Base-by-base conservation (phyloP, 2,888 invertebrate species). In the Zygothrica quintamaculata region DNA sequence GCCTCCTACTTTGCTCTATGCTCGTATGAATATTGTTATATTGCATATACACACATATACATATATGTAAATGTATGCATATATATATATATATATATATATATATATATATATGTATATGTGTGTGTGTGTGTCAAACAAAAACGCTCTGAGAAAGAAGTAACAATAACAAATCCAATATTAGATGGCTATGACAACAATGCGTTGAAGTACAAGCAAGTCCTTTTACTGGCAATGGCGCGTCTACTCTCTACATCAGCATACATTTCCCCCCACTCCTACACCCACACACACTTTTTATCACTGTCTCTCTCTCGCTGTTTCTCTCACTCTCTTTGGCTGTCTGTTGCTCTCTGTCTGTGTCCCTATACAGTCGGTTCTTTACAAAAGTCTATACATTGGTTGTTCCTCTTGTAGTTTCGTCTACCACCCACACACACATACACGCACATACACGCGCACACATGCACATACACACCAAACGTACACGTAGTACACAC, bases 141-240 rank as follows among this genome's bases (percentile, higher is more conserved):
- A 60, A 43, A 67, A 37, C 56, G 42, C 53, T 16, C 11, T 36
- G 39, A 46, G 53, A 46, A 71, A 65, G 59, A 75, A 71, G 81
- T 81, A 81, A 81, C 81, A 84, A 84, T 81, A 81, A 76, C 84
- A 81, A 81, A 81, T 81, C 78, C 84, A 78, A 81, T 81, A 81
- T 81, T 78, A 81, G 76, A 78, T 69, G 82, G 71, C 76, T 65
- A 70, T 71, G 70, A 77, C 75, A 80, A 75, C 79, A 79, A 65
- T 67, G 75, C 73, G 64, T 66, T 66, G 62, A 67, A 84, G 84
- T 73, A 64, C 60, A 43, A 65, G 39, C 5, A 7, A 31, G 50
- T 43, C 50, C 6, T 3, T 12, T 39, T 47, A 56, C 44, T 36
- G 43, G 34, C 29, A 44, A 31, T 25, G 29, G 22, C 33, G 39